Evolutionary conservation across 2,113 vertebrate genomes (phyloP).

Genomic region (Noturus placidus): DNA sequence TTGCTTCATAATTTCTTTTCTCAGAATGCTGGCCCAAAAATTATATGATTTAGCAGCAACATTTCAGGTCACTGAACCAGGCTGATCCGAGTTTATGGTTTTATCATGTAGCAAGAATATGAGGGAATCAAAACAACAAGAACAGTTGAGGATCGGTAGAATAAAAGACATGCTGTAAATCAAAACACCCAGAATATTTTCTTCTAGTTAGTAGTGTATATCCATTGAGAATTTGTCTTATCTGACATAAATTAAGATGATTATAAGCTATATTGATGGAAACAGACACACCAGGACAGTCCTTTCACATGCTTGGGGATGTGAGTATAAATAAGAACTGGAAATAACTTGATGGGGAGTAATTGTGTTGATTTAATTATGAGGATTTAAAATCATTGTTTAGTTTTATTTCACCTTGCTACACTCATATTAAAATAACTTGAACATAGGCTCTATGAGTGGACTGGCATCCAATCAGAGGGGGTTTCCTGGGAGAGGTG

Average conservation of each 20-base stretch:
- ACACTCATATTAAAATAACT: neutral
- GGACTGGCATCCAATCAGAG: neutral
- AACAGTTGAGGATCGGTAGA: neutral
- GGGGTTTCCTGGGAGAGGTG: neutral
- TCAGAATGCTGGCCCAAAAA: constrained; percentile 60
- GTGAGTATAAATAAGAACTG: neutral
- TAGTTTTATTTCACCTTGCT: neutral
- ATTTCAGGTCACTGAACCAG: constrained; percentile 57
- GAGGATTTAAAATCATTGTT: neutral
- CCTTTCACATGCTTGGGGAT: neutral
- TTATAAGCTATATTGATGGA: neutral
- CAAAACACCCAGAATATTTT: neutral
- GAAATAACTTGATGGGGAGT: neutral
- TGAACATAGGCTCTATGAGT: neutral
- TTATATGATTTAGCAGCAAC: constrained; percentile 56
- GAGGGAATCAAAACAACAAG: neutral
- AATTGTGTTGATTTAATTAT: neutral
- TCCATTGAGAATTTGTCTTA: too few relatives aligned
- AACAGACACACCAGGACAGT: neutral
- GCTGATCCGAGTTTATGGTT: constrained; percentile 44
- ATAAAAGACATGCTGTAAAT: neutral
- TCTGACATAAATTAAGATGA: neutral
- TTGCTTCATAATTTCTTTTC: constrained; percentile 63
- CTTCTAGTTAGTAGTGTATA: neutral
- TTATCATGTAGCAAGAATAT: constrained; percentile 37